Percentiles rank a stretch among this genome's conserved stretches.
phyloP scores from a whole-genome alignment of 1,140 invertebrate genomes.

The Carposina sasakii region DNA sequence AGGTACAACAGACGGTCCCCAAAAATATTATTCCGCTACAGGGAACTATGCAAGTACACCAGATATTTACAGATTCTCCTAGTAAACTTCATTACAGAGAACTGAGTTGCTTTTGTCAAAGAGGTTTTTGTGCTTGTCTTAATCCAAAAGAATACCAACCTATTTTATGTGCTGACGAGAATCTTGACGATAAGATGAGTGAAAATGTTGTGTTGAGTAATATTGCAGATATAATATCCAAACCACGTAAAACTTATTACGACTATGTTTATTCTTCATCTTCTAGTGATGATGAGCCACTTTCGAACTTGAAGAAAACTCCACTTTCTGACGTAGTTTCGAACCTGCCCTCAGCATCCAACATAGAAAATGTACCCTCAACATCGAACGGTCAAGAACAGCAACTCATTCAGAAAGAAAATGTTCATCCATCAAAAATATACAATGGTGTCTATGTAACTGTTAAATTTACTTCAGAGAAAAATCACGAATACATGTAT shows the following conservation, averaged over 20 bases:
- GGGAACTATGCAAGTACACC: slow-evolving; percentile 10
- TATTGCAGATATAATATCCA: neutral
- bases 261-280: neutral
- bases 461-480: slow-evolving; percentile 1
- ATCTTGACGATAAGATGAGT: neutral
- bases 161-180: neutral
- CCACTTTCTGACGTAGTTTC: neutral
- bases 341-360: neutral
- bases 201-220: neutral
- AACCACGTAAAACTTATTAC: neutral
- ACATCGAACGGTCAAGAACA: too few relatives aligned
- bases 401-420: too few relatives aligned
- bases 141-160: slow-evolving; percentile 1
- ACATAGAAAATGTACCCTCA: too few relatives aligned
- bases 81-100: neutral
- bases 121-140: neutral
- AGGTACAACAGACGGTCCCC: neutral
- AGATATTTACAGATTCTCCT: neutral
- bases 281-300: neutral
- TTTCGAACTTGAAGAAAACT: neutral
- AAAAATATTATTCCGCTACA: neutral
- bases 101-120: slow-evolving; percentile 5
- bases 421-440: slow-evolving; percentile 6
- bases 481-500: slow-evolving; percentile 8
- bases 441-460: slow-evolving; percentile 2